A percentile compares a stretch with the other conserved stretches of the same genome.
Conservation (phyloP, 2,113 vertebrate genomes). For the Sigmodon hispidus region DNA sequence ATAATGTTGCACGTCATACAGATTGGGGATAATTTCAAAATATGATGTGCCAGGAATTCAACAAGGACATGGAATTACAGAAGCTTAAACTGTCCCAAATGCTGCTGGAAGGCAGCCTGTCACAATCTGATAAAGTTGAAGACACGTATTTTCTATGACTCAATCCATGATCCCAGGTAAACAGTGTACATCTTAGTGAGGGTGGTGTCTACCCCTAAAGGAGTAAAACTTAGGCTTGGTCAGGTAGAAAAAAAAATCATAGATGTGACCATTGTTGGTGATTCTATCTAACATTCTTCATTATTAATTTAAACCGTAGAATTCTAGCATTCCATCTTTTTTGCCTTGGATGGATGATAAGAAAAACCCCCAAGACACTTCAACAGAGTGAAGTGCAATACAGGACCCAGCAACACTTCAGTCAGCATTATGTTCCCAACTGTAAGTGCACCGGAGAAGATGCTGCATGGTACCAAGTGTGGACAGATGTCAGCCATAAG, state of each 20-base stretch:
- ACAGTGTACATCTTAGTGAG: neutral
- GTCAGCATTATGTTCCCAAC: neutral
- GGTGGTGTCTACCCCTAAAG: neutral
- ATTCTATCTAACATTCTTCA: neutral
- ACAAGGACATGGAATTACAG: neutral
- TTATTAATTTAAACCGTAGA: neutral
- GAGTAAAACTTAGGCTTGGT: neutral
- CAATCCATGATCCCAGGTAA: neutral
- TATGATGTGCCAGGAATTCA: neutral
- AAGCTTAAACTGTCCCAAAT: neutral
- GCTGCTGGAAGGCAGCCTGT: neutral
- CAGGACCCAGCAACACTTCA: neutral
- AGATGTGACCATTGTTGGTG: neutral
- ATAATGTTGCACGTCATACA: neutral
- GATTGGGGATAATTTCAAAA: neutral
- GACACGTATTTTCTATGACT: neutral
- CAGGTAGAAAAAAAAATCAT: neutral
- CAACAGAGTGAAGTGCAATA: neutral
- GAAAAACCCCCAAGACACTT: neutral
- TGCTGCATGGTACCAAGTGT: neutral
- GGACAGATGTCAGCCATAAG: neutral
- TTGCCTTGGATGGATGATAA: neutral
- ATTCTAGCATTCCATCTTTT: neutral
- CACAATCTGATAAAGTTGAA: neutral
- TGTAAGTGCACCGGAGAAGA: neutral